These are phyloP conservation scores for Orcinus orca DNA, from an alignment of 2,113 vertebrate species.

Conservation along the genomic window DNA sequence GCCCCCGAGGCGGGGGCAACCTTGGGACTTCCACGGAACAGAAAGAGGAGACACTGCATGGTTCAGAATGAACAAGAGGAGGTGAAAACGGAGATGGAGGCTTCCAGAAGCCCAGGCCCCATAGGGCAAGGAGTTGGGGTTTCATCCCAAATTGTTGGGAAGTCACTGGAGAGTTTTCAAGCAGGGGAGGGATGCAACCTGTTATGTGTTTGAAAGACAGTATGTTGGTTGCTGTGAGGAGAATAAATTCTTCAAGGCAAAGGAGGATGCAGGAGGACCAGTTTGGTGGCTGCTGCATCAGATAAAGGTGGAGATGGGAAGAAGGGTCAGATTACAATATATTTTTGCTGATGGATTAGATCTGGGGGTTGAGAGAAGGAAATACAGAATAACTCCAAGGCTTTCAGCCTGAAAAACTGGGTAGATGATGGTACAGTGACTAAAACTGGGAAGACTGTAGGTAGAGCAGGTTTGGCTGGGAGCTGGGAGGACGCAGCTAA, in stretches of 20 bases:
- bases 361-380: not conserved
- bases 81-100: not conserved
- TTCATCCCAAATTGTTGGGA: not conserved
- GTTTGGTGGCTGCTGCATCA: not conserved
- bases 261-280: not conserved
- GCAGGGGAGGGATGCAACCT: not conserved
- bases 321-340: not conserved
- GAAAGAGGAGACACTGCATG: not conserved
- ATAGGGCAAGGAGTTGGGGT: not conserved
- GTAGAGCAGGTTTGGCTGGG: constrained; percentile 3
- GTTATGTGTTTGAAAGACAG: not conserved
- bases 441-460: not conserved
- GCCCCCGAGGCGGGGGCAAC: not conserved
- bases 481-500: not conserved
- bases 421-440: constrained; percentile 13
- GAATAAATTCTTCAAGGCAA: not conserved
- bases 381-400: not conserved
- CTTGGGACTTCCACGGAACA: not conserved
- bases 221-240: not conserved
- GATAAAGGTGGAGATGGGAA: not conserved
- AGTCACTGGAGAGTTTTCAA: not conserved
- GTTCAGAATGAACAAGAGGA: not conserved
- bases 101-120: not conserved
- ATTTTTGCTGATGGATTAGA: constrained; percentile 36
- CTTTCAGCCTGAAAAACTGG: constrained; percentile 29